Evolutionary conservation across 2,888 invertebrate species (phyloP).

Genomic region (Phyllotreta striolata): DNA sequence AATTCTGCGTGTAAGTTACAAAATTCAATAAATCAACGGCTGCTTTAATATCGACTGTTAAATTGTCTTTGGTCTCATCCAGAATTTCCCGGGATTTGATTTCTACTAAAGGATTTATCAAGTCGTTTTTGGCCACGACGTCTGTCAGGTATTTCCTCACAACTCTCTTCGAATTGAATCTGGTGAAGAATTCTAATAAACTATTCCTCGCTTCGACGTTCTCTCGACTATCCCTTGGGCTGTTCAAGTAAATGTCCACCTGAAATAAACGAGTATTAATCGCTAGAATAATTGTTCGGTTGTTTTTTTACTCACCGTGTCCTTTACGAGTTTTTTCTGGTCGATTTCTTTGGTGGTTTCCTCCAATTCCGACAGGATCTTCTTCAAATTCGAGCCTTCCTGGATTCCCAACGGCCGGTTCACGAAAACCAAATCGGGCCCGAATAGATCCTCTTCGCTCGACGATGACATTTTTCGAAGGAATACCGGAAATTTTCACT

Average conservation of each 20-base stretch:
- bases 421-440: conserved; percentile 32
- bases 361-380: conserved; percentile 26
- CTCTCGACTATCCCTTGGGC: conserved; percentile 52
- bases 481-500: conserved; percentile 22
- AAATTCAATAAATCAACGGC: conserved; percentile 47
- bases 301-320: conserved; percentile 42
- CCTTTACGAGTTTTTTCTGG: conserved; percentile 34
- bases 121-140: conserved; percentile 39
- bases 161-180: conserved; percentile 44
- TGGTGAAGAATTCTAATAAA: conserved; percentile 46
- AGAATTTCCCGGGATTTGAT: conserved; percentile 37
- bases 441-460: conserved; percentile 19
- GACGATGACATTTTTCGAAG: conserved; percentile 24
- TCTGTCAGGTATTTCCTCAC: conserved; percentile 48
- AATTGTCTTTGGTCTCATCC: conserved; percentile 39
- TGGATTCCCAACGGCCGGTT: conserved; percentile 22
- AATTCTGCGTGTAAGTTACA: conserved; percentile 44
- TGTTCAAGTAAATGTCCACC: conserved; percentile 36
- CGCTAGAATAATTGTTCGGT: background rate
- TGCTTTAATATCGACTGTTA: conserved; percentile 43
- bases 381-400: conserved; percentile 32
- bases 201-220: conserved; percentile 59
- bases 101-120: conserved; percentile 41
- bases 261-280: conserved; percentile 27
- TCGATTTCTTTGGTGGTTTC: conserved; percentile 36